These are phyloP conservation scores for Seriola quinqueradiata DNA, from an alignment of 2,113 vertebrate genomes.

Conservation along the genomic window DNA sequence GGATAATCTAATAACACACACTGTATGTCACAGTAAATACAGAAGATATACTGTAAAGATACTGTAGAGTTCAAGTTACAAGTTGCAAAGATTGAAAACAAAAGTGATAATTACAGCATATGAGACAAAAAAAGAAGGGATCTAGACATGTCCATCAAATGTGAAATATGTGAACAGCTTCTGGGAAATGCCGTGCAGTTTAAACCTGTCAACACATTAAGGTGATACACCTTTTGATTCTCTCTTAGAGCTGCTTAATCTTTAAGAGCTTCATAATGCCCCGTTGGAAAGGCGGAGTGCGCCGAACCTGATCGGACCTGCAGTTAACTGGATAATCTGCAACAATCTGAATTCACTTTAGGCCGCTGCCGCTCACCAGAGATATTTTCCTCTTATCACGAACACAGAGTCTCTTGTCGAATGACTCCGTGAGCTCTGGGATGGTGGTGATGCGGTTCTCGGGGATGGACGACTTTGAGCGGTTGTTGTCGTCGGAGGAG, in stretches of 20 bases:
- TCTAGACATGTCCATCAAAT: no score
- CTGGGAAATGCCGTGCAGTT: background rate
- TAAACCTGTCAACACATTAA: background rate
- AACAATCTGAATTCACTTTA: background rate
- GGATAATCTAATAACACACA: background rate
- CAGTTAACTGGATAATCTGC: background rate
- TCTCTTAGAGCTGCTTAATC: conserved; percentile 12
- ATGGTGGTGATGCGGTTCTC: conserved; percentile 84
- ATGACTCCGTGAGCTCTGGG: conserved; percentile 88
- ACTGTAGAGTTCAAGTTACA: no score
- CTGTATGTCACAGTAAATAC: background rate
- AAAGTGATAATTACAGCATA: no score
- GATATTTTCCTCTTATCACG: conserved; percentile 81
- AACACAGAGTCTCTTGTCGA: conserved; percentile 86
- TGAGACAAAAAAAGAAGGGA: no score
- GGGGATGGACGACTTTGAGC: conserved; percentile 66
- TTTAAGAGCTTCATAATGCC: background rate
- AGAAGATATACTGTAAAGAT: background rate
- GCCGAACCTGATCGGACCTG: background rate
- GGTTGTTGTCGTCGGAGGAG: conserved; percentile 80
- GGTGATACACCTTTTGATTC: conserved; percentile 17
- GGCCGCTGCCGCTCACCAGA: conserved; percentile 78
- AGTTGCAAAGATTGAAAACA: no score
- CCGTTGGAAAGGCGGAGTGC: background rate
- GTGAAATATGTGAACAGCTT: background rate